phyloP scores from a whole-genome alignment of 1,140 invertebrate genomes.

The Nasonia giraulti region DNA sequence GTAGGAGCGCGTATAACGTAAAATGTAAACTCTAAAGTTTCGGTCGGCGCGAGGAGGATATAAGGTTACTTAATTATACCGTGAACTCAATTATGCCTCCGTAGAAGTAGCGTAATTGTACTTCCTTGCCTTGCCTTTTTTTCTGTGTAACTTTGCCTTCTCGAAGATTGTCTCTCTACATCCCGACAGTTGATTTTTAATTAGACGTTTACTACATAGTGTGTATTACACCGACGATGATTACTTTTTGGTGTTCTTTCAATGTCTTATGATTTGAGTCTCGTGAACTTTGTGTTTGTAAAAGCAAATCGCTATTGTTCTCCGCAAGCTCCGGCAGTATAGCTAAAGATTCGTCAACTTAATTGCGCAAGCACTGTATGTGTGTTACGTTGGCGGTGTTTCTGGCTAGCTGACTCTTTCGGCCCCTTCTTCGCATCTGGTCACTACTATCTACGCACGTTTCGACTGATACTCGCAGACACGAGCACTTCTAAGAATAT shows the following conservation, averaged over 20 bases:
- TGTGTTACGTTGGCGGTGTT: constrained; percentile 52
- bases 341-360: neutral
- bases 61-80: constrained; percentile 8
- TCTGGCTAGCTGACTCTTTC: constrained; percentile 56
- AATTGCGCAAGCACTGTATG: constrained; percentile 26
- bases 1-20: neutral
- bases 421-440: too few species aligned
- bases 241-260: neutral
- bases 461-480: neutral
- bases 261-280: too few species aligned
- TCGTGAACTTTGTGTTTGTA: too few species aligned
- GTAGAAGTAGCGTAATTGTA: neutral
- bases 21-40: neutral
- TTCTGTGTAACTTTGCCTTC: neutral
- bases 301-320: too few species aligned
- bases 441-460: neutral
- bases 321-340: too few species aligned
- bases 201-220: neutral
- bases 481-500: constrained; percentile 19
- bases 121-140: neutral
- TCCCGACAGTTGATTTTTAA: constrained; percentile 30
- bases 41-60: neutral
- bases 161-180: neutral
- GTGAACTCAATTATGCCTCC: neutral
- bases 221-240: neutral